phyloP scores from a whole-genome alignment of 2,797 vertebrate genomes.

The Onychomys leucogaster region DNA sequence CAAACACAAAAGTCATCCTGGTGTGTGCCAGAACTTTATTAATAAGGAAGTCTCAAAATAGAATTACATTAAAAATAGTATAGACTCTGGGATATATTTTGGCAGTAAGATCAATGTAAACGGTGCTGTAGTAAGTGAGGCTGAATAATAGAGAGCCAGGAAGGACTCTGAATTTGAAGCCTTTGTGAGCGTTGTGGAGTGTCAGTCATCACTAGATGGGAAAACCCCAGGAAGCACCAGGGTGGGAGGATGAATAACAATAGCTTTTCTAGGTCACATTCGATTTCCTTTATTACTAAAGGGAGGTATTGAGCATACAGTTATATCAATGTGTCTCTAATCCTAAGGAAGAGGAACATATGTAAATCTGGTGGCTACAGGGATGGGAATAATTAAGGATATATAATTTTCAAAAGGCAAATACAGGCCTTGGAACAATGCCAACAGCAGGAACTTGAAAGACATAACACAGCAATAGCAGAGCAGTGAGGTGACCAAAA shows the following conservation, averaged over 20 bases:
- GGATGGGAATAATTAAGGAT: neutral
- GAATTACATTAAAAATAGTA: neutral
- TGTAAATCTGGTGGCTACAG: neutral
- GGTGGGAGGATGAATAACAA: neutral
- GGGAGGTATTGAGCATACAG: neutral
- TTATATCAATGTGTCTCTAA: neutral
- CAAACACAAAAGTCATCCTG: neutral
- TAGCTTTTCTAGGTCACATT: neutral
- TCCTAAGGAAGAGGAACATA: neutral
- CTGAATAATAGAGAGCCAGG: neutral
- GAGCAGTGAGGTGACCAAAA: neutral
- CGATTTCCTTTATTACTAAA: neutral
- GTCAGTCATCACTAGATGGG: neutral
- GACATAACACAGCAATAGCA: neutral
- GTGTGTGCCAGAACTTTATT: neutral
- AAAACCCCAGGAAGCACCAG: neutral
- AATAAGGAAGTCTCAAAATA: neutral
- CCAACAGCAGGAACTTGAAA: neutral
- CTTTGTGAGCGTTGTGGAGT: neutral
- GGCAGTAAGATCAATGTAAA: neutral
- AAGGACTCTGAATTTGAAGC: neutral
- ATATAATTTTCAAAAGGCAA: neutral
- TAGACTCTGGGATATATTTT: neutral
- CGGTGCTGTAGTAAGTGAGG: neutral
- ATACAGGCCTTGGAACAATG: neutral